Conservation (phyloP, 2,797 vertebrate genomes). For the Clarias laeviceps region DNA sequence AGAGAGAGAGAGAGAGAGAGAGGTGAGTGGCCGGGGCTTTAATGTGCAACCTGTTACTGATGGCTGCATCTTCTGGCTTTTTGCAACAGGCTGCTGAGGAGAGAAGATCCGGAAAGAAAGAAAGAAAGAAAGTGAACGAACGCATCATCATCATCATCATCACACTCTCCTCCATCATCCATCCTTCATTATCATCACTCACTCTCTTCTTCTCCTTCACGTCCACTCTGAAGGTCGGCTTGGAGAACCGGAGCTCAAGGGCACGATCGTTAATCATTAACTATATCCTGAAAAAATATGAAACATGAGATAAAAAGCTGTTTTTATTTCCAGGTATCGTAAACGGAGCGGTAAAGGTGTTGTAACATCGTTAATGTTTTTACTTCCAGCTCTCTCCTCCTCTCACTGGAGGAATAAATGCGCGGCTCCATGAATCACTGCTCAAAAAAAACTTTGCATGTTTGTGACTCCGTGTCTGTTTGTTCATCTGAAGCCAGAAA, state of each 20-base stretch:
- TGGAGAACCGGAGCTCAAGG: conserved; percentile 50
- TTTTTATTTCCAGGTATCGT: not conserved
- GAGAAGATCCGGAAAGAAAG: conserved; percentile 10
- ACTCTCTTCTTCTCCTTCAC: not conserved
- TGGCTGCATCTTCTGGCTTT: conserved; percentile 23
- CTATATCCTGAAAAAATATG: not conserved
- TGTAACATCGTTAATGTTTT: not conserved
- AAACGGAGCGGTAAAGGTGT: not conserved
- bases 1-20: conserved; percentile 54
- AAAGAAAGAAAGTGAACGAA: conserved; percentile 30
- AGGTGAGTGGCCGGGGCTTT: conserved; percentile 63
- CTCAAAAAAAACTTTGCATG: too few relatives aligned
- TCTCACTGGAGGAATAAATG: too few relatives aligned
- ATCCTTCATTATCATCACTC: not conserved
- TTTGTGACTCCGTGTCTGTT: too few relatives aligned
- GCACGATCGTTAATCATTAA: conserved; percentile 32
- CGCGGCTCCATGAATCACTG: too few relatives aligned
- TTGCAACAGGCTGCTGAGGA: conserved; percentile 37
- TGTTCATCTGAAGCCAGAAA: not conserved
- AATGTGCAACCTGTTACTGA: conserved; percentile 57
- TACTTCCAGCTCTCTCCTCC: too few relatives aligned
- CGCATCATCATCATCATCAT: not conserved
- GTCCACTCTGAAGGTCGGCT: conserved; percentile 30
- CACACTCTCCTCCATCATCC: not conserved
- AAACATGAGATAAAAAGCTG: not conserved